phyloP scores from a whole-genome alignment of 2,797 vertebrate genomes.

The Neosilurus mollespiculum region DNA sequence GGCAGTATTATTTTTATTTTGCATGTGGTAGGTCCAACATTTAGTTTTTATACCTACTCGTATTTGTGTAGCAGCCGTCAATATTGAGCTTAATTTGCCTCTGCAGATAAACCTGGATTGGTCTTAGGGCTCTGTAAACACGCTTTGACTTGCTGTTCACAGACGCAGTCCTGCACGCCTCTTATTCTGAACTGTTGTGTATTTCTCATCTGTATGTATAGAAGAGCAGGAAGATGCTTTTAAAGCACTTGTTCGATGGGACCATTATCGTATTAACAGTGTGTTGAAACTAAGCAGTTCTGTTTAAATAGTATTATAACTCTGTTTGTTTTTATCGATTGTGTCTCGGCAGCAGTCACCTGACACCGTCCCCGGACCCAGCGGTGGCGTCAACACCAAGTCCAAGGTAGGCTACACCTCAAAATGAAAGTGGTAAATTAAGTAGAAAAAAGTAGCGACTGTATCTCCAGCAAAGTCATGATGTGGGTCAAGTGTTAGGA shows the following conservation, averaged over 20 bases:
- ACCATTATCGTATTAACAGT: neutral
- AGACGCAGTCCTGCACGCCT: neutral
- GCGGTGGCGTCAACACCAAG: conserved; percentile 65
- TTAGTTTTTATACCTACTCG: neutral
- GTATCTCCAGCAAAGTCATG: neutral
- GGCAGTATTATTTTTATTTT: neutral
- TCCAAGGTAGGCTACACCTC: conserved; percentile 68
- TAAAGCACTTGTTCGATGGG: neutral
- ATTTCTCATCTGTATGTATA: neutral
- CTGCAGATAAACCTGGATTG: neutral
- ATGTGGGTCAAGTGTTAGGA: neutral
- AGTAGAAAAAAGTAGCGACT: neutral
- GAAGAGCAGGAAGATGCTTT: neutral
- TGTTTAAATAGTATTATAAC: conserved; percentile 33
- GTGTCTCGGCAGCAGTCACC: conserved; percentile 77
- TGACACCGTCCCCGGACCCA: conserved; percentile 77
- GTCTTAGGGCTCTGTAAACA: neutral
- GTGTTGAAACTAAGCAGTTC: conserved; percentile 1
- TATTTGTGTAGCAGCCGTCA: neutral
- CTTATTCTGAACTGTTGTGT: neutral
- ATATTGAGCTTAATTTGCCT: neutral
- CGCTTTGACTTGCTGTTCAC: neutral
- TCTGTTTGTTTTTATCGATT: conserved; percentile 48
- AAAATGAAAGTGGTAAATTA: neutral
- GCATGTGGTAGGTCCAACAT: neutral